Evolutionary conservation across 2,888 invertebrate genomes (phyloP).

Genomic region (Eupithecia dodoneata): DNA sequence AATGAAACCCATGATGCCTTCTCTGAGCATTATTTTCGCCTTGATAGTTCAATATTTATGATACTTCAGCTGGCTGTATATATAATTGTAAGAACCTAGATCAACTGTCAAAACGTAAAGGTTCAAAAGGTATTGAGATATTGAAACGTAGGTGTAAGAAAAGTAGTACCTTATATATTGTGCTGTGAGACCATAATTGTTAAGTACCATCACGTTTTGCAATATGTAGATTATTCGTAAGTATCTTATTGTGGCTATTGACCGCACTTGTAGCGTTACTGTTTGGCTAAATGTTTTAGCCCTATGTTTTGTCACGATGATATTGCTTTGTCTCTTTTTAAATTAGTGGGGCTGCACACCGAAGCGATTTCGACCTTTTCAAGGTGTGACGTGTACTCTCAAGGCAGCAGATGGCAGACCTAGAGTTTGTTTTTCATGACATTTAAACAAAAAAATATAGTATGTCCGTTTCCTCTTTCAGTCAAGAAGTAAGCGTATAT

Average conservation of each 20-base stretch:
- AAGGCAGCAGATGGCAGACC: not conserved
- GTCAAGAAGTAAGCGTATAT: not conserved
- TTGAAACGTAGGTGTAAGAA: constrained; percentile 36
- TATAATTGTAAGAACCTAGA: constrained; percentile 50
- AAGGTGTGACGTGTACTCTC: not conserved
- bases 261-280: constrained; percentile 34
- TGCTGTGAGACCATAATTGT: constrained; percentile 62
- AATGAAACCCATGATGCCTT: constrained; percentile 73
- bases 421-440: not conserved
- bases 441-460: not conserved
- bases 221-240: constrained; percentile 44
- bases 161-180: constrained; percentile 51
- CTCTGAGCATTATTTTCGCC: constrained; percentile 57
- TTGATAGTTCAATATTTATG: constrained; percentile 47
- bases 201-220: constrained; percentile 56
- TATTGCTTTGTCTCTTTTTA: constrained; percentile 13
- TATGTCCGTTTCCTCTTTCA: not conserved
- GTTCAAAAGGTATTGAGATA: constrained; percentile 41
- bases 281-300: constrained; percentile 4
- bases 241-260: constrained; percentile 16
- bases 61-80: constrained; percentile 57
- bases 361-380: not conserved
- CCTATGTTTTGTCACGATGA: constrained; percentile 1
- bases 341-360: not conserved
- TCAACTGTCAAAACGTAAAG: constrained; percentile 64